Conservation (phyloP, 2,113 vertebrate species). For the Pedionomus torquatus region DNA sequence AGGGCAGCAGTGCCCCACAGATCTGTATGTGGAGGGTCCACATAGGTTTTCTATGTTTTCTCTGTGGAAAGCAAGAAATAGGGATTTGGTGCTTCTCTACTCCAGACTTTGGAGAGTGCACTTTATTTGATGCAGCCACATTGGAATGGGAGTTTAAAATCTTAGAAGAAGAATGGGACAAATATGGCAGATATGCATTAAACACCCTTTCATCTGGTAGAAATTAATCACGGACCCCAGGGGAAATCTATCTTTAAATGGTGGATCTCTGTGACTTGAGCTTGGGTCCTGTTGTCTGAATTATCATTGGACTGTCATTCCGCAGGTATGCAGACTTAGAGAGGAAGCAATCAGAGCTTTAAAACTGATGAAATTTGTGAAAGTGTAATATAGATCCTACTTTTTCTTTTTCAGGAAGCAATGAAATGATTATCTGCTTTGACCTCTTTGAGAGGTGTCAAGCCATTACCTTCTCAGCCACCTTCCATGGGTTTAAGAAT, state of each 20-base stretch:
- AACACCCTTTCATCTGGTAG: neutral
- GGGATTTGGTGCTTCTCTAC: neutral
- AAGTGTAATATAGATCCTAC: neutral
- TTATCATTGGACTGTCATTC: neutral
- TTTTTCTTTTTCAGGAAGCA: neutral
- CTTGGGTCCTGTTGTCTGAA: neutral
- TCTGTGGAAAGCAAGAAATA: neutral
- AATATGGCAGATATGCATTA: neutral
- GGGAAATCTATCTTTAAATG: neutral
- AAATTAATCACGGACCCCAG: neutral
- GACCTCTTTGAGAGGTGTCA: neutral
- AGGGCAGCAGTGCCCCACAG: conserved; percentile 36
- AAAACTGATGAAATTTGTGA: neutral
- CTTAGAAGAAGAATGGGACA: neutral
- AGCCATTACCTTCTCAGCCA: neutral
- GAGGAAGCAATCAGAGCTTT: neutral
- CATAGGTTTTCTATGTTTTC: neutral
- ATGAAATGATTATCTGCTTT: neutral
- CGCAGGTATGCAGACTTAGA: neutral
- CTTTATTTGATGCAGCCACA: neutral
- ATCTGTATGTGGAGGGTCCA: conserved; percentile 27
- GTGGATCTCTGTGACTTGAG: neutral
- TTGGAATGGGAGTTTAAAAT: neutral
- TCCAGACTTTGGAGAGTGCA: neutral
- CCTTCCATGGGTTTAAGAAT: neutral